Conservation (phyloP, 2,797 vertebrate genomes). For the Rhinichthys osculus region DNA sequence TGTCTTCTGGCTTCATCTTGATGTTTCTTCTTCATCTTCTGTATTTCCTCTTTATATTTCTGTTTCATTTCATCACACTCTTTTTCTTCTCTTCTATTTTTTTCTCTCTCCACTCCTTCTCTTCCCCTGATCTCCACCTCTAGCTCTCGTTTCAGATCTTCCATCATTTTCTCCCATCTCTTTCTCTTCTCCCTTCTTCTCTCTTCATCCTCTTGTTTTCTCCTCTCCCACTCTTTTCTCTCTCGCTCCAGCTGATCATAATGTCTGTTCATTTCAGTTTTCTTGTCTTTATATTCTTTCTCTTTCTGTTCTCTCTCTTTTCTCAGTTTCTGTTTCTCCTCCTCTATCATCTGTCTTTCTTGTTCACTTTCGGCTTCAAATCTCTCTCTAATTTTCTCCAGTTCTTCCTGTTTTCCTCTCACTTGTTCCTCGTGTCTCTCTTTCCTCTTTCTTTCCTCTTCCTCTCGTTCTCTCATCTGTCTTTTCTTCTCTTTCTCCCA, state of each 20-base stretch:
- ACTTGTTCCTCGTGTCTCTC: accelerated
- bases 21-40: too few relatives aligned
- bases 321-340: neutral
- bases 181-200: neutral
- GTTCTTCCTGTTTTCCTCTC: neutral
- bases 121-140: neutral
- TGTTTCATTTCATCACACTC: too few relatives aligned
- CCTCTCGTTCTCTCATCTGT: neutral
- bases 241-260: neutral
- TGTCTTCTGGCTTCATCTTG: too few relatives aligned
- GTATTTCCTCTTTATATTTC: too few relatives aligned
- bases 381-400: neutral
- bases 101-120: neutral
- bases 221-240: neutral
- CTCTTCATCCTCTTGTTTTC: neutral
- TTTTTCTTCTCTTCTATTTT: neutral
- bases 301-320: neutral
- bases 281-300: neutral
- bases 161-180: neutral
- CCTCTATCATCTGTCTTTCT: neutral
- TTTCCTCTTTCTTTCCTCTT: neutral
- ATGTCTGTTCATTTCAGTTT: accelerated
- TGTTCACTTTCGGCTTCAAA: accelerated
- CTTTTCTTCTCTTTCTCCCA: neutral
- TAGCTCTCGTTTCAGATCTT: neutral